Evolutionary conservation across 2,797 vertebrate species (phyloP).

Genomic region (Rhinoraja longicauda): DNA sequence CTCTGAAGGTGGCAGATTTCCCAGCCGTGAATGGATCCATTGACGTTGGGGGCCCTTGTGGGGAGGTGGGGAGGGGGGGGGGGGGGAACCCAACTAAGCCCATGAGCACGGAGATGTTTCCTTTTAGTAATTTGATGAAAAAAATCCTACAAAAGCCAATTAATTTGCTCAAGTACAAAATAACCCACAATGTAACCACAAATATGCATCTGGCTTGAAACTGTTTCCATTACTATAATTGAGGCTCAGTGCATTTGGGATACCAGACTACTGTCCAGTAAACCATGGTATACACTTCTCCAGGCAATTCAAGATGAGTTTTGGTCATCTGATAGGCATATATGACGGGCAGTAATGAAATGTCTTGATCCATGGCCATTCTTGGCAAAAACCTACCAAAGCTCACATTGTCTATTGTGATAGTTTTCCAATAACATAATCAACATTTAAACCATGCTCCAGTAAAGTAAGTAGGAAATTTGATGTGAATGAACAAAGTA

Average conservation of each 20-base stretch:
- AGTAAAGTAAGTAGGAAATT: not conserved
- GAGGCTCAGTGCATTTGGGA: not conserved
- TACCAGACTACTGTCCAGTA: not conserved
- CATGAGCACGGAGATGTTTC: not conserved
- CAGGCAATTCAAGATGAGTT: not conserved
- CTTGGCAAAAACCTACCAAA: not conserved
- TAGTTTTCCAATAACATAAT: not conserved
- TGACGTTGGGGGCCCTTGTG: not conserved
- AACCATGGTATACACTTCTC: not conserved
- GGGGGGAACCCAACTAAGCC: not conserved
- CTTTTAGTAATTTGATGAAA: not conserved
- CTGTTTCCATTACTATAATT: not conserved
- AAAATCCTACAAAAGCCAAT: slow-evolving; percentile 8
- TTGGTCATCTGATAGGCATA: not conserved
- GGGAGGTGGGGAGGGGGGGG: too few relatives aligned
- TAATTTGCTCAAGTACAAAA: not conserved
- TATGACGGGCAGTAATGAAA: not conserved
- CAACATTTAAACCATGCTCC: not conserved
- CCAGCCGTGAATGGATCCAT: not conserved
- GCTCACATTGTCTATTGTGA: not conserved
- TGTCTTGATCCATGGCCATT: not conserved
- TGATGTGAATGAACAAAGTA: not conserved
- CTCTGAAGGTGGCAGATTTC: not conserved
- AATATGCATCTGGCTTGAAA: not conserved
- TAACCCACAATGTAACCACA: not conserved